Conservation (phyloP, 2,888 invertebrate species). For the Ecliptopera silaceata region DNA sequence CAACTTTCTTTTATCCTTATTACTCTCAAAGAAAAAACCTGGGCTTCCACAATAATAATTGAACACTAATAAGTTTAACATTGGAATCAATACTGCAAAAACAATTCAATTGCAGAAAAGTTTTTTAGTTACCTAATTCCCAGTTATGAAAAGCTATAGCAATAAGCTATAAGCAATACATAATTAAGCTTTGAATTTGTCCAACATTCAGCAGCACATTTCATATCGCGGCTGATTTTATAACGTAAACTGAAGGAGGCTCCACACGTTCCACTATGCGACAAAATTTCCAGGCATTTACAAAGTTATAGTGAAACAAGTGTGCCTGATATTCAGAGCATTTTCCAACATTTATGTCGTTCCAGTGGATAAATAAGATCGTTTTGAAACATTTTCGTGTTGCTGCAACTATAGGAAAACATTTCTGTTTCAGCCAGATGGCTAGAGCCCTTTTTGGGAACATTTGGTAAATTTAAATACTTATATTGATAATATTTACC, state of each 20-base stretch:
- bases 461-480: slow-evolving; percentile 7
- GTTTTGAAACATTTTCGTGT: slow-evolving; percentile 29
- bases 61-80: too few relatives aligned
- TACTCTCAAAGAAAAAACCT: too few relatives aligned
- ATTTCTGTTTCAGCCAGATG: slow-evolving; percentile 28
- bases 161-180: too few relatives aligned
- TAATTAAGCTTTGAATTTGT: background rate
- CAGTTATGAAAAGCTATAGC: too few relatives aligned
- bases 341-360: slow-evolving; percentile 30
- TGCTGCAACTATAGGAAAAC: slow-evolving; percentile 28
- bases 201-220: slow-evolving; percentile 1
- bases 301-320: slow-evolving; percentile 29
- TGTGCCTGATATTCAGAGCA: slow-evolving; percentile 30
- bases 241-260: slow-evolving; percentile 22
- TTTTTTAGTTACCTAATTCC: too few relatives aligned
- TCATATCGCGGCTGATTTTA: slow-evolving; percentile 24
- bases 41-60: too few relatives aligned
- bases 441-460: slow-evolving; percentile 22
- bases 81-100: too few relatives aligned
- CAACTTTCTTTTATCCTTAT: too few relatives aligned
- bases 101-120: too few relatives aligned
- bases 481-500: background rate
- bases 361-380: slow-evolving; percentile 30
- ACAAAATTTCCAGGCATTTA: slow-evolving; percentile 23
- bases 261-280: slow-evolving; percentile 27